These are phyloP conservation scores for Menidia beryllina DNA, from an alignment of 2,113 vertebrate species.

Conservation along the genomic window DNA sequence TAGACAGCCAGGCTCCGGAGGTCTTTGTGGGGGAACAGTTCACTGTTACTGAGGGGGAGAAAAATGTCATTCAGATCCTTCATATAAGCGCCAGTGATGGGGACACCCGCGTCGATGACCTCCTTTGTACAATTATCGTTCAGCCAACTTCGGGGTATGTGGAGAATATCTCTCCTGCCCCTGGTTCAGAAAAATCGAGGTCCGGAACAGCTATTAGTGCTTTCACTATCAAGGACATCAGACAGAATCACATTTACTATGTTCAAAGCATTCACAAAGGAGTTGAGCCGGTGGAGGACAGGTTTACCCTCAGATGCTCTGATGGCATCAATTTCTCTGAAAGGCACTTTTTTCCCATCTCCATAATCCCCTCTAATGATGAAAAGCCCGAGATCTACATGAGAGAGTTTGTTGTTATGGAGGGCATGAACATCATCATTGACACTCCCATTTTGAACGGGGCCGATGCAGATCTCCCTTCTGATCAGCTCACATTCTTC, in stretches of 20 bases:
- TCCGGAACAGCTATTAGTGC: slow-evolving; percentile 92
- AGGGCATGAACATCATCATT: slow-evolving; percentile 95
- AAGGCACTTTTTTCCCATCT: slow-evolving; percentile 89
- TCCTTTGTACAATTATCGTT: slow-evolving; percentile 92
- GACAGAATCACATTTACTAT: slow-evolving; percentile 90
- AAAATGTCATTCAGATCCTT: slow-evolving; percentile 81
- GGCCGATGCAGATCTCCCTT: slow-evolving; percentile 88
- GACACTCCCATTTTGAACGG: slow-evolving; percentile 93
- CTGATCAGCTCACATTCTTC: slow-evolving; percentile 86
- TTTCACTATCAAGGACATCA: slow-evolving; percentile 92
- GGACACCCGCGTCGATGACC: slow-evolving; percentile 89
- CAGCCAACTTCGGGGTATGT: slow-evolving; percentile 92
- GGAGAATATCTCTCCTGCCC: slow-evolving; percentile 95
- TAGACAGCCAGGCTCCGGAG: slow-evolving; percentile 91
- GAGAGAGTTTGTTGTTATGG: slow-evolving; percentile 96
- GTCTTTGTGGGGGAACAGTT: slow-evolving; percentile 87
- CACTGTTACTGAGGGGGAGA: slow-evolving; percentile 87
- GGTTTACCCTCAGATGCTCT: slow-evolving; percentile 93
- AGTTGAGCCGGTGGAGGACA: slow-evolving; percentile 93
- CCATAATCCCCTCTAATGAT: slow-evolving; percentile 90
- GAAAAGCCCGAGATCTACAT: slow-evolving; percentile 93
- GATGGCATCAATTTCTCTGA: slow-evolving; percentile 96
- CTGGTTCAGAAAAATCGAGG: slow-evolving; percentile 95
- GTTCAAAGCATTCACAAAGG: slow-evolving; percentile 95
- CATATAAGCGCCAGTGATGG: slow-evolving; percentile 87